Evolutionary conservation across 2,113 vertebrate genomes (phyloP).

Genomic region (Leptobrachium leishanense): DNA sequence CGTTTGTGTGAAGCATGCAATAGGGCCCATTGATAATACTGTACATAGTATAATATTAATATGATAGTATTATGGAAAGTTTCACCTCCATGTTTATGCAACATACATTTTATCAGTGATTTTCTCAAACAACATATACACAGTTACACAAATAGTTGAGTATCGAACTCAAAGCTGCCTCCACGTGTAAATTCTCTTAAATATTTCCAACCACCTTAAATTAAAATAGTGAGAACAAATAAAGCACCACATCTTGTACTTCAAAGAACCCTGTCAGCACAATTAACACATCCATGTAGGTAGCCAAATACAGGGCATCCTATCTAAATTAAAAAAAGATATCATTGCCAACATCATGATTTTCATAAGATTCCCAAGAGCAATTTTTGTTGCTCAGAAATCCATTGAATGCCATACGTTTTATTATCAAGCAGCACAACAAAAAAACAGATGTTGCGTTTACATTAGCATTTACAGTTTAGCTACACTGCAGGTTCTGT

Average conservation of each 20-base stretch:
- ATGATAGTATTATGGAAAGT: too few relatives aligned
- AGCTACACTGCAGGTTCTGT: constrained; percentile 24
- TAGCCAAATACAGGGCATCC: constrained; percentile 9
- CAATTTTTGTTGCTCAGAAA: constrained; percentile 26
- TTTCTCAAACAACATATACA: not conserved
- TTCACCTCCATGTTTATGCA: not conserved
- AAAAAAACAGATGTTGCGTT: constrained; percentile 46
- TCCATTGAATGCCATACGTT: constrained; percentile 21
- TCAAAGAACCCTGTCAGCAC: constrained; percentile 10
- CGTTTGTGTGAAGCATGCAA: too few relatives aligned
- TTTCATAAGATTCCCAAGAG: constrained; percentile 25
- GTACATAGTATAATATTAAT: too few relatives aligned
- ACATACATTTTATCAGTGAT: not conserved
- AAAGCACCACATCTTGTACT: constrained; percentile 24
- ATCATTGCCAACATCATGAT: constrained; percentile 34
- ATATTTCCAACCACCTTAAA: constrained; percentile 28
- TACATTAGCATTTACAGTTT: constrained; percentile 38
- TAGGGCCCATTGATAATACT: too few relatives aligned
- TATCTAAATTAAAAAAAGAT: constrained; percentile 34
- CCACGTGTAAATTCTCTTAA: constrained; percentile 8
- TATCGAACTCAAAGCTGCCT: constrained; percentile 18
- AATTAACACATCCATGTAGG: constrained; percentile 4
- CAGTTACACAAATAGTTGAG: not conserved
- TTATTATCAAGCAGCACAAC: constrained; percentile 42
- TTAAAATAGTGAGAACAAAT: constrained; percentile 32